A percentile compares a stretch with the other conserved stretches of the same genome.
These are phyloP conservation scores for Parauchenoglanis ngamensis DNA, from an alignment of 2,797 vertebrate species.

Conservation along the genomic window DNA sequence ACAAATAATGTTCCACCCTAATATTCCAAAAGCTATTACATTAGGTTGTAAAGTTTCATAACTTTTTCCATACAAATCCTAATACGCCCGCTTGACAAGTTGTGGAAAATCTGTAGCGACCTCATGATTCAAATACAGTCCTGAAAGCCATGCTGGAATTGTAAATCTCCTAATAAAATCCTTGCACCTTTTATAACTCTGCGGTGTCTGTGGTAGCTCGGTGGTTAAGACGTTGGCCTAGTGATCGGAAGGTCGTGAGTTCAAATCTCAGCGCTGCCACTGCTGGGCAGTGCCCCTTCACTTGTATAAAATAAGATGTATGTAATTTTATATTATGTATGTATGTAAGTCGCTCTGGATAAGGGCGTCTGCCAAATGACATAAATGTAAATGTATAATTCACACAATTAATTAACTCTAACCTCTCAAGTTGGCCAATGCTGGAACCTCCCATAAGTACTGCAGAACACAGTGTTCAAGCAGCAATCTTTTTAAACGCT, in stretches of 20 bases:
- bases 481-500: constrained; percentile 41
- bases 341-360: too few relatives aligned
- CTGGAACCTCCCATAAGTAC: constrained; percentile 36
- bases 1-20: background rate
- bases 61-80: background rate
- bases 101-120: background rate
- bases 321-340: too few relatives aligned
- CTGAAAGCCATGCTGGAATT: constrained; percentile 35
- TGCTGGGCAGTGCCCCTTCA: too few relatives aligned
- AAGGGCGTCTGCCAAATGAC: too few relatives aligned
- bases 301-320: too few relatives aligned
- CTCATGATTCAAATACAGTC: background rate
- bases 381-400: background rate
- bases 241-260: too few relatives aligned
- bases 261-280: too few relatives aligned
- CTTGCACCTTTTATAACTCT: constrained; percentile 36
- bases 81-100: too few relatives aligned
- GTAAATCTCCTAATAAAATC: constrained; percentile 37
- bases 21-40: background rate
- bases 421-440: constrained; percentile 33
- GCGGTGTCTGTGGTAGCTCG: too few relatives aligned
- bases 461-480: constrained; percentile 46
- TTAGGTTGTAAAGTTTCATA: background rate
- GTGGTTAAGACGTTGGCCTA: too few relatives aligned
- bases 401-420: constrained; percentile 41